Evolutionary conservation across 2,888 invertebrate species (phyloP), one percentile per base, ranked within the genome.

Genomic region (Portevinia maculata): DNA sequence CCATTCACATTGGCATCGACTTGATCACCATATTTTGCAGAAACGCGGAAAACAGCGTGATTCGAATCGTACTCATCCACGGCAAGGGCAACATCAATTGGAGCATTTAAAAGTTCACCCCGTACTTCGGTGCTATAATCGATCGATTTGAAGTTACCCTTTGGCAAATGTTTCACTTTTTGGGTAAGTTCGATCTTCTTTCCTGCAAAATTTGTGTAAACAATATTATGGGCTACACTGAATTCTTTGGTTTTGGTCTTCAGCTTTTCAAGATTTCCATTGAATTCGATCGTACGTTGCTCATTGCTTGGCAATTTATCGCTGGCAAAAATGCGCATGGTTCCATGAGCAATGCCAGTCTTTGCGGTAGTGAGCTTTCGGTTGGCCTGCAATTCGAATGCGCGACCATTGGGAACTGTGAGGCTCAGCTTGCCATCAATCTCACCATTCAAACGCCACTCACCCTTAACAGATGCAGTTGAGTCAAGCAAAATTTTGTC

Each of bases 281-380:
- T 90, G 0, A 90, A 67, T 0, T 85, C 86, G 0, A 93, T 2
- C 28, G 92, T 92, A 2, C 90, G 90, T 39, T 87, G 87, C 48
- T 87, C 86, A 8, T 76, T 81, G 41, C 67, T 85, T 2, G 87
- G 84, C 2, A 85, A 57, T 19, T 85, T 85, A 15, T 90, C 89
- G n/a, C 83, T 93, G 0, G 94, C 76, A 30, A 91, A 92, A 0
- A 93, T 13, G 32, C 93, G 93, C 0, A 91, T 75, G 41, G 91
- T 91, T 1, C 91, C 91, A 8, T 90, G 89, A 0, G 90, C 73
- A 37, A 92, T 88, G 0, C 93, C 93, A 11, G 85, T 88, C 55
- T 88, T 88, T 1, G 92, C 89, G 0, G 90, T 86, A 11, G 90
- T 90, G 0, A 93, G 90, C 19, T 91, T 90, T 0, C 90, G 86